Base-by-base conservation (phyloP, 2,797 vertebrate genomes). In the Pangasius krempfi region DNA sequence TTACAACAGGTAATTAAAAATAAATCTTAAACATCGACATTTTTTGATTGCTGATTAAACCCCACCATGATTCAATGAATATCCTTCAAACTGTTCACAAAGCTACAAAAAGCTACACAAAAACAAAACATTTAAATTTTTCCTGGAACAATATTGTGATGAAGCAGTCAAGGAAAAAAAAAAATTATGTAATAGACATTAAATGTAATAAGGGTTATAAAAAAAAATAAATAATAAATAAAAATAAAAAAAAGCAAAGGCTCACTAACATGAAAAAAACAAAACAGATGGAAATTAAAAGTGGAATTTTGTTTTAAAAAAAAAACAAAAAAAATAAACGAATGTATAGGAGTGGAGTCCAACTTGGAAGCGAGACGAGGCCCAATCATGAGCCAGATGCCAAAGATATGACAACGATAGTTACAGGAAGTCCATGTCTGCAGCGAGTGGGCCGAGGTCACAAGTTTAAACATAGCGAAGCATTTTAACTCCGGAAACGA, bases 401-500 rank as follows among this genome's bases (percentile, higher is more conserved):
- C 60, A 75, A 56, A 84, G 70, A 88, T 88, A 78, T 68, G 44
- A 62, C 80, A 9, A 33, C 4, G 70, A 82, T 76, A 47, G 47
- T 54, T 73, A 64, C 87, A 85, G 87, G 87, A 88, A 85, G 87
- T 62, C 72, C 60, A 18, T 8, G 70, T 54, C 87, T 80, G 75
- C 86, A 68, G 75, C 44, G 40, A 84, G 37, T 50, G 62, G 80
- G 40, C 44, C 30, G 30, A 76, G 87, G 87, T 84, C 80, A 82
- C 18, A 5, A 81, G 79, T 62, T 88, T 52, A 87, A 82, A 81
- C 30, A 10, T 1, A 6, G 75, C 60, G 47, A 33, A 82, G 25
- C 78, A 72, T 72, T 85, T 85, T 54, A 85, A 85, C 84, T 85
- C 66, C 84, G 84, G 87, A 83, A 70, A 44, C 79, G 66, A n/a